phyloP scores from a whole-genome alignment of 2,797 vertebrate species.

The Sebastes wilsoni region DNA sequence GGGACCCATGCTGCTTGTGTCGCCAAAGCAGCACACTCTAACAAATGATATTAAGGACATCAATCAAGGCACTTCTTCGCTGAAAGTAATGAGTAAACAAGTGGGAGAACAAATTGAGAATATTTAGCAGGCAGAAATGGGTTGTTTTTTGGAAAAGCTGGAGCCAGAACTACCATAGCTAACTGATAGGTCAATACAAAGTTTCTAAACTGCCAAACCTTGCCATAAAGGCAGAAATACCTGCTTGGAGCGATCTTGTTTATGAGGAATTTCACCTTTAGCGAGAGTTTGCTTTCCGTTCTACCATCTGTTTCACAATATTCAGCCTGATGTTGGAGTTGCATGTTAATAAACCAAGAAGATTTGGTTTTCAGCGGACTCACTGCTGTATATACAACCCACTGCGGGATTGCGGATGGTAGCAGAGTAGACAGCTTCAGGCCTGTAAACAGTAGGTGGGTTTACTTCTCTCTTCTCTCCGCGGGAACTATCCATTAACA shows the following conservation, averaged over 20 bases:
- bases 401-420: constrained; percentile 70
- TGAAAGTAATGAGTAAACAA: constrained; percentile 75
- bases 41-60: constrained; percentile 80
- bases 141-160: constrained; percentile 52
- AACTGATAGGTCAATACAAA: constrained; percentile 27
- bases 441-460: constrained; percentile 87
- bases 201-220: constrained; percentile 22
- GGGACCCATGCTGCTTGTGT: constrained; percentile 66
- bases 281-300: constrained; percentile 38
- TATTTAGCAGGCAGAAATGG: constrained; percentile 58
- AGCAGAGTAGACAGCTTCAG: constrained; percentile 78
- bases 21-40: constrained; percentile 60
- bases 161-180: constrained; percentile 13
- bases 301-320: constrained; percentile 58
- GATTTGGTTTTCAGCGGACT: constrained; percentile 62
- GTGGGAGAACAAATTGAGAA: constrained; percentile 66
- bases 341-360: constrained; percentile 68
- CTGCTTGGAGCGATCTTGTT: constrained; percentile 27
- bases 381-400: constrained; percentile 64
- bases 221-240: constrained; percentile 26
- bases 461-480: constrained; percentile 85
- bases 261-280: constrained; percentile 57
- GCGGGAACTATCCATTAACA: constrained; percentile 98
- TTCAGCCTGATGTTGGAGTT: constrained; percentile 56
- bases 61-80: constrained; percentile 72